Base-by-base conservation (phyloP, 2,797 vertebrate genomes). In the Alca torda region DNA sequence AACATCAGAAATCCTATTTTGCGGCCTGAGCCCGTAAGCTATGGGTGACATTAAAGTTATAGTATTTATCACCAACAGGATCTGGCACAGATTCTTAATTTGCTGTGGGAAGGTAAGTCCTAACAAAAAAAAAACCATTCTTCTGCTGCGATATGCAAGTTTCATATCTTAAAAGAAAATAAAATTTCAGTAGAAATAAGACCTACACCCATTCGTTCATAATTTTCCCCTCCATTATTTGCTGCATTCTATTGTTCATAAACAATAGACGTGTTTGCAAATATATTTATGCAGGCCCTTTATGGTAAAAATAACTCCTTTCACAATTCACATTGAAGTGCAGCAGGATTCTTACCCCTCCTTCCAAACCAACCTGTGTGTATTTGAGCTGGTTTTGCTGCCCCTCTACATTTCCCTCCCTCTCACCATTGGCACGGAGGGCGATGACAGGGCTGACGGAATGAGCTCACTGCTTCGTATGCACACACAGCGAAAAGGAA, bases 261-360 rank as follows among this genome's bases (percentile, higher is more conserved):
- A 97, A 96, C 93, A 97, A 96, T 95, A 86, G 82, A 72, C 46
- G 48, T 81, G 37, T 82, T 95, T 93, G 91, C 45, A 95, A 91
- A 67, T 81, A 84, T 65, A 93, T 73, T 93, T 82, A 81, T 81
- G 73, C n/a, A 78, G 82, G 56, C 11, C 50, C 10, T 79, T 93
- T 86, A 87, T 74, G 83, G 91, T 56, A 90, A 95, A 96, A 96
- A 95, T 94, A 97, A 78, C 54, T 69, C 31, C 61, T 88, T 65
- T 84, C 61, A 87, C 73, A 93, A 86, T 87, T 94, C 72, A 59
- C 61, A 25, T 2, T 12, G 35, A 84, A 64, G 10, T 46, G 35
- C 60, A 83, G 33, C 60, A 79, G 73, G 60, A 74, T 56, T 35
- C n/a, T 78, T 43, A 33, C 16, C 46, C 17, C 18, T 63, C 21